These are phyloP conservation scores for Seira musarum DNA, from an alignment of 2,888 invertebrate genomes.

Conservation along the genomic window DNA sequence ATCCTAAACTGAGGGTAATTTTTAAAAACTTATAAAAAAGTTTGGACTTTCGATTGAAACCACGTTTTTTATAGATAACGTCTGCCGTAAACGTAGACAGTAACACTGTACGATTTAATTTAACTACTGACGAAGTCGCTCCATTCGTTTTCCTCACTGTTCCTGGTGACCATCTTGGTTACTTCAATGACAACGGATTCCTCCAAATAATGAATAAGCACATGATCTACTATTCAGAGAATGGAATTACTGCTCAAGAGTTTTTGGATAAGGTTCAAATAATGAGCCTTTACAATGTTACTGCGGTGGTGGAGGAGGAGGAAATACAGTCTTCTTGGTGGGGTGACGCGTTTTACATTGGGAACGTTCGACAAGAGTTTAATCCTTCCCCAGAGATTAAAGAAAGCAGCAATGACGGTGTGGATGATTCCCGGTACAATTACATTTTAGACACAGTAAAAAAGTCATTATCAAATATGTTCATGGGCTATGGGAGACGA, in stretches of 20 bases:
- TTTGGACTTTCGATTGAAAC: neutral
- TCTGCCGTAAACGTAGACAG: neutral
- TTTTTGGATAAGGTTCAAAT: slow-evolving; percentile 52
- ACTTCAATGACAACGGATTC: slow-evolving; percentile 86
- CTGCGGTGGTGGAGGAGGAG: slow-evolving; percentile 28
- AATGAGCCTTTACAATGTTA: slow-evolving; percentile 56
- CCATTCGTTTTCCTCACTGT: slow-evolving; percentile 80
- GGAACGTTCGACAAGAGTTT: neutral
- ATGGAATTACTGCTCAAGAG: slow-evolving; percentile 41
- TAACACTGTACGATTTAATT: slow-evolving; percentile 71
- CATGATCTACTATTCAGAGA: slow-evolving; percentile 69
- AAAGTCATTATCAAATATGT: no score
- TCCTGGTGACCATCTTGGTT: slow-evolving; percentile 77
- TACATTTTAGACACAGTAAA: no score
- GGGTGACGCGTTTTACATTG: no score
- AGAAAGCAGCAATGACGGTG: no score
- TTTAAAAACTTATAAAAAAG: neutral
- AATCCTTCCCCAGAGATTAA: no score
- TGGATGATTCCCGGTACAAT: no score
- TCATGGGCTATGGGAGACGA: no score
- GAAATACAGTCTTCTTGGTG: neutral
- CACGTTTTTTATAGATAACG: slow-evolving; percentile 11
- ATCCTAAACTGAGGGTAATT: slow-evolving; percentile 59
- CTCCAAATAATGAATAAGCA: slow-evolving; percentile 71
- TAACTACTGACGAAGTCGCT: slow-evolving; percentile 76